These are phyloP conservation scores for Halcyon senegalensis DNA, from an alignment of 2,113 vertebrate species.

Conservation along the genomic window DNA sequence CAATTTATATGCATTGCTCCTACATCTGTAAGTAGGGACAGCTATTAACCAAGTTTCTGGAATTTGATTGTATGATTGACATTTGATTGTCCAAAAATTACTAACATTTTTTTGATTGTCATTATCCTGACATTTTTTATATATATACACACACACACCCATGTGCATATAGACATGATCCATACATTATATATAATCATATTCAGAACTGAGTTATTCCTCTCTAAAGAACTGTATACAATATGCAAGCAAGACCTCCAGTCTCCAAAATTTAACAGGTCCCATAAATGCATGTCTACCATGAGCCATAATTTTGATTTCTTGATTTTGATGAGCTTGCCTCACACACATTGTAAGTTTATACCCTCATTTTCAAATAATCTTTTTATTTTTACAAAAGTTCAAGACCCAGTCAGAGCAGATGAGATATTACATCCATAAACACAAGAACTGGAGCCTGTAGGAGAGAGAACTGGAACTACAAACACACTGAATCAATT, in stretches of 20 bases:
- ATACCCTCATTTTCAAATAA: background rate
- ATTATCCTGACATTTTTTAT: background rate
- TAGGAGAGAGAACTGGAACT: background rate
- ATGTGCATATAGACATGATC: too few species aligned
- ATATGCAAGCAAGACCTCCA: background rate
- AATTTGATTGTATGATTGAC: background rate
- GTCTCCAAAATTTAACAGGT: background rate
- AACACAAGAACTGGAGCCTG: background rate
- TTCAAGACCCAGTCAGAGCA: background rate
- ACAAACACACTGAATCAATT: background rate
- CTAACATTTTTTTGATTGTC: background rate
- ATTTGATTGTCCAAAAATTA: background rate
- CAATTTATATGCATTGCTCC: background rate
- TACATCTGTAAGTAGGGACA: background rate
- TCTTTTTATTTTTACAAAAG: background rate
- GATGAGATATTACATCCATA: background rate
- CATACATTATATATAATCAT: background rate
- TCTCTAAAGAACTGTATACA: background rate
- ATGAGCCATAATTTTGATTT: background rate
- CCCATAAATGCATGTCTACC: accelerated
- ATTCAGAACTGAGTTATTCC: background rate
- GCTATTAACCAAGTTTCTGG: background rate
- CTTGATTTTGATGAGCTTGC: background rate
- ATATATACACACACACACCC: too few species aligned
- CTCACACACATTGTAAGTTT: background rate